These are phyloP conservation scores for Tuberolachnus salignus DNA, from an alignment of 2,888 invertebrate species.

Conservation along the genomic window DNA sequence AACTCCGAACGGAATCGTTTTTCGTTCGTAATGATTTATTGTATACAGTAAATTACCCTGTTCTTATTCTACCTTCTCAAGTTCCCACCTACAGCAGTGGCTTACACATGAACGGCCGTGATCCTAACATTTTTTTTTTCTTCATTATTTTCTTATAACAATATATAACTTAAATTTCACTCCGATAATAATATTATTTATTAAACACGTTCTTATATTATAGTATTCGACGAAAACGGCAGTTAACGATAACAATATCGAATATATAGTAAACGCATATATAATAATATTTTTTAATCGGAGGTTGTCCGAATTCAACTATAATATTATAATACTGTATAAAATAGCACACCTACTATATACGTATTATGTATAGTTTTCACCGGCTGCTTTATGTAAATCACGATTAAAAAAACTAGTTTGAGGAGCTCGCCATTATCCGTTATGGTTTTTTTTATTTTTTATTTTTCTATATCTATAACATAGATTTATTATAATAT, in stretches of 20 bases:
- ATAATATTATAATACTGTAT: no score
- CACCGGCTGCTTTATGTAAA: neutral
- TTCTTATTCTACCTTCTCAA: no score
- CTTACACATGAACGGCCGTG: no score
- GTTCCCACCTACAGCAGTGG: no score
- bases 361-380: neutral
- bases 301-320: slow-evolving; percentile 10
- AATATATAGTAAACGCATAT: neutral
- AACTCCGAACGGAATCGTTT: no score
- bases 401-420: slow-evolving; percentile 26
- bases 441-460: neutral
- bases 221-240: neutral
- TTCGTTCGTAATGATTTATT: no score
- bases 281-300: neutral
- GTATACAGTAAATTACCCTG: no score
- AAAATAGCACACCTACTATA: slow-evolving; percentile 12
- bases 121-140: no score
- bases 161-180: no score
- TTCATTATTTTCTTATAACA: no score
- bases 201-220: no score
- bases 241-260: slow-evolving; percentile 19
- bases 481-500: neutral
- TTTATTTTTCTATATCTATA: neutral
- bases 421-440: slow-evolving; percentile 3
- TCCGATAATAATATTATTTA: no score